A percentile compares a stretch with the other conserved stretches of the same genome.
Conservation (phyloP, 2,888 invertebrate species). For the Linnaemya tessellans region DNA sequence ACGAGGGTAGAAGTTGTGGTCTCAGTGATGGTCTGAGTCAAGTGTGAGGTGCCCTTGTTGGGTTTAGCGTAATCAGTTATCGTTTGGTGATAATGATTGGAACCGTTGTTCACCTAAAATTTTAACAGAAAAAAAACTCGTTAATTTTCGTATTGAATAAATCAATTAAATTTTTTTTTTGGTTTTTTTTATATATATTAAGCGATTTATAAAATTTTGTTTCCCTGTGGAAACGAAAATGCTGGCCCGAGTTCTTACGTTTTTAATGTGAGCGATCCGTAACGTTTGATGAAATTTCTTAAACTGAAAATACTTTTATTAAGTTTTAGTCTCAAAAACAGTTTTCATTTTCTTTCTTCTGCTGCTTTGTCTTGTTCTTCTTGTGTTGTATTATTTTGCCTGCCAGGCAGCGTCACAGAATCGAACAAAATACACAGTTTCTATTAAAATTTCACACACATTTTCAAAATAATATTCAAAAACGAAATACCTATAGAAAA, state of each 20-base stretch:
- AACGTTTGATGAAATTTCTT: constrained; percentile 79
- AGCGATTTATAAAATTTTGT: neutral
- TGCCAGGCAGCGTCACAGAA: constrained; percentile 57
- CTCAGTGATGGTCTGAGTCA: constrained; percentile 82
- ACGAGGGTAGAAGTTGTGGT: constrained; percentile 80
- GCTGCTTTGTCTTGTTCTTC: constrained; percentile 49
- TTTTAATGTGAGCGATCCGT: constrained; percentile 75
- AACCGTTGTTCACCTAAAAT: constrained; percentile 86
- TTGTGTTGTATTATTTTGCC: constrained; percentile 75
- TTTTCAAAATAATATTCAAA: constrained; percentile 63
- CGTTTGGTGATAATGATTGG: constrained; percentile 86
- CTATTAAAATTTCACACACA: constrained; percentile 67
- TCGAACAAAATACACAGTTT: constrained; percentile 39
- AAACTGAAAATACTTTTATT: constrained; percentile 83
- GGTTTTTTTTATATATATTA: neutral
- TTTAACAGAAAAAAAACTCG: neutral
- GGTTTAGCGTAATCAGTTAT: constrained; percentile 89
- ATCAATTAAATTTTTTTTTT: constrained; percentile 7
- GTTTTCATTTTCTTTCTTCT: constrained; percentile 61
- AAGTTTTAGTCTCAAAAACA: constrained; percentile 76
- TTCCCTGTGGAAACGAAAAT: constrained; percentile 10
- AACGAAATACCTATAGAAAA: constrained; percentile 27
- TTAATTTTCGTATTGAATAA: neutral
- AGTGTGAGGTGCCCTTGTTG: constrained; percentile 85
- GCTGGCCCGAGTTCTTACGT: constrained; percentile 69